Percentiles rank a stretch among this genome's conserved stretches.
phyloP scores from a whole-genome alignment of 2,797 vertebrate genomes.

The Pangasius mekongensis region DNA sequence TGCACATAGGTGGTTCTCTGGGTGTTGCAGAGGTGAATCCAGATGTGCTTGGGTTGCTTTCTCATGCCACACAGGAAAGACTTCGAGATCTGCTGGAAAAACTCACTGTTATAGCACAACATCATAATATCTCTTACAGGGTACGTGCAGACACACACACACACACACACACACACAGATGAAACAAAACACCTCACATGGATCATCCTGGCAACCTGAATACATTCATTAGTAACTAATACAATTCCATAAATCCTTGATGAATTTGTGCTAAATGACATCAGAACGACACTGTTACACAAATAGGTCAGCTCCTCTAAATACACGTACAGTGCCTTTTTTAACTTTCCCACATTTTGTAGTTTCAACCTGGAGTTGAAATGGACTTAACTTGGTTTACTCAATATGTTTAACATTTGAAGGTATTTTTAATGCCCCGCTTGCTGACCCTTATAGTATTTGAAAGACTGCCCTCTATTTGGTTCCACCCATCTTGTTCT shows the following conservation, averaged over 20 bases:
- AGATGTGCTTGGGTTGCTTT: constrained; percentile 89
- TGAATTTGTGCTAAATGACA: background rate
- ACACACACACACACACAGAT: background rate
- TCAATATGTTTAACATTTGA: background rate
- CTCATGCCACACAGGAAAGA: constrained; percentile 88
- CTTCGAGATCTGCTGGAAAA: constrained; percentile 88
- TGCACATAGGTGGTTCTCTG: constrained; percentile 40
- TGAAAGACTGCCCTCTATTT: background rate
- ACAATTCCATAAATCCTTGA: background rate
- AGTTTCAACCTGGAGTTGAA: background rate
- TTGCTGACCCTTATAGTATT: background rate
- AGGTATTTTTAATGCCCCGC: background rate
- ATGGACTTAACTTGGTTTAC: background rate
- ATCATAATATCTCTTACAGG: constrained; percentile 73
- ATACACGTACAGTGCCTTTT: background rate
- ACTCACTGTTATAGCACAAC: constrained; percentile 82
- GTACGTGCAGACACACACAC: constrained; percentile 24
- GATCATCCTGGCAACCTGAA: background rate
- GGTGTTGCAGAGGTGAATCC: constrained; percentile 87
- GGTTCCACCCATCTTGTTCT: background rate
- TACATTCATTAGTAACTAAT: background rate
- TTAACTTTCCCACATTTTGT: background rate
- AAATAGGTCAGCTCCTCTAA: background rate
- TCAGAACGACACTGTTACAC: background rate
- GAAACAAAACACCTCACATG: background rate